Evolutionary conservation across 2,797 vertebrate genomes (phyloP), one percentile per base, ranked within the genome.

Genomic region (Botia kubotai): DNA sequence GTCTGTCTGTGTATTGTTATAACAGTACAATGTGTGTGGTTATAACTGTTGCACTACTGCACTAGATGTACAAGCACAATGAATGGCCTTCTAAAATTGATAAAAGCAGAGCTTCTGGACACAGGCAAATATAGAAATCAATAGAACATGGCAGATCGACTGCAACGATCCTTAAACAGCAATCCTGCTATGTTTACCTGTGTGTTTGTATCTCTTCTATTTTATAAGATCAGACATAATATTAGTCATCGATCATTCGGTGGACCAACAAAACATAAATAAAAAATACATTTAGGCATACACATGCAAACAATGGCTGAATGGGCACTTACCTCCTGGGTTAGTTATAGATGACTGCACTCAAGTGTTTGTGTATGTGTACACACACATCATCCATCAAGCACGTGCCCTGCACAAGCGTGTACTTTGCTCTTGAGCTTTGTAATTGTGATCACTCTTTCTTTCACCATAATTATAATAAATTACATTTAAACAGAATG

Each of bases 321-420:
- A 46, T 69, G 12, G 6, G 63, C 67, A 46, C 14, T 36, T 23
- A 48, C 33, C 29, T 39, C 48, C 39, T 14, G 11, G 39, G 70
- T 48, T 60, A 60, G 70, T 57, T 60, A 53, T 13, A 75, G 48
- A 75, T 75, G 65, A 69, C 17, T 43, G n/a, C 19, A 4, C 46
- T 63, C 19, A 14, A 65, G 77, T 19, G 6, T 6, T 3, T 4
- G 43, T 21, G 19, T 2, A 2, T 72, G 57, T 13, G 26, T 48
- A 66, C 63, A 66, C 62, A 62, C 57, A 73, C 62, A 73, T 68
- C 62, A 74, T 74, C 62, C 71, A 74, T 80, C 52, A 79, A 53
- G 58, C 69, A 55, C 11, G 23, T 78, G 55, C 14, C 71, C 68
- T 17, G 43, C 36, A 13, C 70, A 4, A 57, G 48, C 11, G 48